phyloP scores from a whole-genome alignment of 2,888 invertebrate genomes.

The Lamellibrachia satsuma region DNA sequence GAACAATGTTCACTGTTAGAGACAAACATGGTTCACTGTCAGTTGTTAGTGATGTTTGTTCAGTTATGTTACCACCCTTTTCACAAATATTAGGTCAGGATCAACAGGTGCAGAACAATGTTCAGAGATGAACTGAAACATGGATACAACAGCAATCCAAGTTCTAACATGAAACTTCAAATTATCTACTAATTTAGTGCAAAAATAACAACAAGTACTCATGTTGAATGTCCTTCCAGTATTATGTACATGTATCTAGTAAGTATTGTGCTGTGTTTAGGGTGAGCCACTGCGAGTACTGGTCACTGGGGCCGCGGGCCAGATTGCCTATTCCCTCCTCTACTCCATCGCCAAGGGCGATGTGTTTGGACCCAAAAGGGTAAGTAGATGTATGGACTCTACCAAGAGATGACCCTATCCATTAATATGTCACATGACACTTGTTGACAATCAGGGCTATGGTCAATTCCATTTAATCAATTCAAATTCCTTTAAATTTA shows the following conservation, averaged over 20 bases:
- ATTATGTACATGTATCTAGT: too few species aligned
- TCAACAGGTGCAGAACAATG: not conserved
- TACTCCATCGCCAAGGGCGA: constrained; percentile 95
- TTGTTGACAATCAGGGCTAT: not conserved
- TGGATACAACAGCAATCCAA: too few species aligned
- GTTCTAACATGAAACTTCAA: too few species aligned
- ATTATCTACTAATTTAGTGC: too few species aligned
- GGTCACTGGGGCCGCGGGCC: constrained; percentile 98
- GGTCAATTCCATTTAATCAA: not conserved
- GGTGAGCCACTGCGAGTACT: constrained; percentile 83
- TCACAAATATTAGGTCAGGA: too few species aligned
- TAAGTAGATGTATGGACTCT: constrained; percentile 36
- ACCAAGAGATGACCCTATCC: not conserved
- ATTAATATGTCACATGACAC: not conserved
- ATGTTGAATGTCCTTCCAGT: too few species aligned
- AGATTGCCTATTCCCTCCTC: constrained; percentile 96
- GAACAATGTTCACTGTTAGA: not conserved
- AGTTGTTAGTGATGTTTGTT: not conserved
- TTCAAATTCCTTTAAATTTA: too few species aligned
- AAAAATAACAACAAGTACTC: too few species aligned
- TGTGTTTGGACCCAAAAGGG: constrained; percentile 80
- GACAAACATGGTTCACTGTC: not conserved
- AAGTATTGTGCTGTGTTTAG: constrained; percentile 18
- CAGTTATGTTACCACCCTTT: too few species aligned
- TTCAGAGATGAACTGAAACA: not conserved